Evolutionary conservation across 2,888 invertebrate species (phyloP), one percentile per base, ranked within the genome.

Genomic region (Pyrrhosoma nymphula): DNA sequence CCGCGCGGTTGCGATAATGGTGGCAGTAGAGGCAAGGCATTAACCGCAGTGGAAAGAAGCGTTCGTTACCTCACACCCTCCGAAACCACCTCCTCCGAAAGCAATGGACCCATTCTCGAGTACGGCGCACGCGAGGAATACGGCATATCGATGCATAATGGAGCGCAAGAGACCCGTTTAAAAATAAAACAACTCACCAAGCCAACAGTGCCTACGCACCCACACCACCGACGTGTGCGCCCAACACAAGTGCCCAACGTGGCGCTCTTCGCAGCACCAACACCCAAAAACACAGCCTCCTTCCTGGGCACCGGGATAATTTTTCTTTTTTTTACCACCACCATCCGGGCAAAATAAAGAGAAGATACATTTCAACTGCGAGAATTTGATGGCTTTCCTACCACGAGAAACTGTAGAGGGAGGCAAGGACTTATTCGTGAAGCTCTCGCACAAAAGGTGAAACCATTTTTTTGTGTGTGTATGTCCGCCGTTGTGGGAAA

Each of bases 101-200:
- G 93, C 93, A 93, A 93, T 93, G 93, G 69, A 39, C 47, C 93
- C 93, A 93, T 93, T 93, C 93, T 75, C 75, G 26, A 56, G 60
- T 35, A 30, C 93, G 69, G 69, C 93, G 75, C 39, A 93, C 69
- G 47, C 93, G 93, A 93, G 93, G 69, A 69, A 89, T n/a, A 56
- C n/a, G 89, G 63, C 93, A 93, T 93, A 93, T 93, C 93, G 93
- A 93, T 93, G 93, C 75, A 93, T 93, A 93, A 93, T 93, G 93
- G 93, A 93, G 63, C 69, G 93, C 63, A 47, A 69, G 93, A 69
- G 93, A 47, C 69, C 39, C 63, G 91, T 69, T 69, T 47, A 93
- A 82, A 93, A 60, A 60, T 4, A 20, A 60, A 10, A 60, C 1
- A 60, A 93, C 69, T n/a, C 75, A n/a, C 90, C 60, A 16, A 4